Percentiles rank a stretch among this genome's conserved stretches.
Evolutionary conservation across 2,797 vertebrate species (phyloP).

Genomic region (Gallirallus australis): DNA sequence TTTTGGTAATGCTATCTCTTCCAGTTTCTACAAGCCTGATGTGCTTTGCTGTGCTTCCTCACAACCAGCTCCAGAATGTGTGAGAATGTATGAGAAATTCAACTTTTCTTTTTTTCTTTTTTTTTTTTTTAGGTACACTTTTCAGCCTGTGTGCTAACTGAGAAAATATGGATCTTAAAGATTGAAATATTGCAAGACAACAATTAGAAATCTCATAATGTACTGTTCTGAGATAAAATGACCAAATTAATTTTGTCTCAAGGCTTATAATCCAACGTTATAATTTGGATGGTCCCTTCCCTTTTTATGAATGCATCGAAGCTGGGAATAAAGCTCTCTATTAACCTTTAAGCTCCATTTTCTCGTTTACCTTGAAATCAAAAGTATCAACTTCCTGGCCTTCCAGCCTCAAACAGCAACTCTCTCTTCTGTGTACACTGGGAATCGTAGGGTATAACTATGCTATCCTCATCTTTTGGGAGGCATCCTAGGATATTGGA

Average conservation of each 20-base stretch:
- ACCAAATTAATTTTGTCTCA: background rate
- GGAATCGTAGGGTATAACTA: constrained; percentile 17
- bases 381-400: background rate
- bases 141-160: background rate
- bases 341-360: background rate
- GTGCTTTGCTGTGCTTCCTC: background rate
- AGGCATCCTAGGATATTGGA: background rate
- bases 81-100: background rate
- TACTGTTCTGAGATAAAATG: background rate
- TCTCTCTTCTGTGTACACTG: constrained; percentile 68
- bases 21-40: background rate
- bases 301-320: background rate
- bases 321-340: background rate
- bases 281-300: background rate
- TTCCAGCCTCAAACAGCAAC: constrained; percentile 36
- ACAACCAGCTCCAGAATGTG: background rate
- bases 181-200: background rate
- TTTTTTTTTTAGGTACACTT: background rate
- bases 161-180: background rate
- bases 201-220: background rate
- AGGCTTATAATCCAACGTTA: background rate
- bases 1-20: background rate
- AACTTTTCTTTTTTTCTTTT: background rate
- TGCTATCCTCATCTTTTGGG: background rate
- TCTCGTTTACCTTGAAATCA: background rate